phyloP scores from a whole-genome alignment of 2,113 vertebrate genomes.

The Myxocyprinus asiaticus region DNA sequence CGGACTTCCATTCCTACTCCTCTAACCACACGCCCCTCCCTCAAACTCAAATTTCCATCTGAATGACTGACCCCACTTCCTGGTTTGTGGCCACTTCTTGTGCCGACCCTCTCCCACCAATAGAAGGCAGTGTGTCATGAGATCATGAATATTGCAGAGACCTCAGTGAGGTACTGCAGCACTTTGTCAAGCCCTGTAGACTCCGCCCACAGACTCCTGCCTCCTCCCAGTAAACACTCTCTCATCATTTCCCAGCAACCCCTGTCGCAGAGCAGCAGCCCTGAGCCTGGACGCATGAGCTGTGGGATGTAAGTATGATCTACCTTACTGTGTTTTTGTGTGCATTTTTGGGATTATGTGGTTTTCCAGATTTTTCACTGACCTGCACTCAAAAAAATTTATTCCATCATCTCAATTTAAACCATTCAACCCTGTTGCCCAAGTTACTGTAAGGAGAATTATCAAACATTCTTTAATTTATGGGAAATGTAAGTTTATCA shows the following conservation, averaged over 20 bases:
- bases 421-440: too few species aligned
- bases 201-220: constrained; percentile 86
- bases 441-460: too few species aligned
- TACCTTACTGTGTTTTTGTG: neutral
- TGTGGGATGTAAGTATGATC: constrained; percentile 88
- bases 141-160: constrained; percentile 99
- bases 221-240: constrained; percentile 97
- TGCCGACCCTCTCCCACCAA: constrained; percentile 76
- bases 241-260: constrained; percentile 99
- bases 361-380: neutral
- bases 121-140: constrained; percentile 99
- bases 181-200: constrained; percentile 92
- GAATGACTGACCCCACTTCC: constrained; percentile 52
- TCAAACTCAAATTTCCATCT: constrained; percentile 58
- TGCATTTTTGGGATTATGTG: neutral
- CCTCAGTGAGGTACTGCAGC: constrained; percentile 99
- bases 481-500: too few species aligned
- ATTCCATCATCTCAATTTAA: too few species aligned
- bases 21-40: constrained; percentile 74
- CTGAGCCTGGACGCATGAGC: constrained; percentile 87
- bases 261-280: constrained; percentile 92
- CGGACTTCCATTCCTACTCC: constrained; percentile 55
- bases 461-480: too few species aligned
- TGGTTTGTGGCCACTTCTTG: constrained; percentile 61
- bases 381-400: too few species aligned